Evolutionary conservation across 1,140 invertebrate species (phyloP).

Genomic region (Triops cancriformis): DNA sequence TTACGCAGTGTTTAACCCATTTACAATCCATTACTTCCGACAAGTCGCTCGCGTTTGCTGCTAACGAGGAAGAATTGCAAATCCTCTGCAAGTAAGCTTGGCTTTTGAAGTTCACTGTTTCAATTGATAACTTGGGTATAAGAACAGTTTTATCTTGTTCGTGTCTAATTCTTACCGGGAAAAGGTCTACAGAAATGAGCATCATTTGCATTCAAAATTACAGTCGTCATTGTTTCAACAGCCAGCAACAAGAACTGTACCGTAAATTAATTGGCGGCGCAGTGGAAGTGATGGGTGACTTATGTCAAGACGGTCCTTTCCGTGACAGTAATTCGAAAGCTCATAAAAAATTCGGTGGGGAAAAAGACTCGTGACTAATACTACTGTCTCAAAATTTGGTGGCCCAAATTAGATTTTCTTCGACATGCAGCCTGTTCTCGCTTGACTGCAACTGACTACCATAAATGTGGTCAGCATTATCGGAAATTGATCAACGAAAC

Average conservation of each 20-base stretch:
- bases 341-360: not conserved
- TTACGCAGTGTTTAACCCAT: constrained; percentile 20
- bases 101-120: not conserved
- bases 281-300: constrained; percentile 19
- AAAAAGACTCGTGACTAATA: not conserved
- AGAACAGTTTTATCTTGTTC: not conserved
- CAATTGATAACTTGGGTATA: not conserved
- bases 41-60: constrained; percentile 11
- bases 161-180: not conserved
- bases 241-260: constrained; percentile 7
- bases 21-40: constrained; percentile 17
- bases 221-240: constrained; percentile 14
- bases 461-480: constrained; percentile 7
- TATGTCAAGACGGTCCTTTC: constrained; percentile 19
- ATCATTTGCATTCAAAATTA: constrained; percentile 16
- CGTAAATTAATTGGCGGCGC: constrained; percentile 11
- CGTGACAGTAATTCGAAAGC: constrained; percentile 16
- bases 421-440: constrained; percentile 8
- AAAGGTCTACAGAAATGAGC: not conserved
- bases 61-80: constrained; percentile 16
- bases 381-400: not conserved
- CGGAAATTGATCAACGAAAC: not conserved
- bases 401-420: constrained; percentile 4
- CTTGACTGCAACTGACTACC: not conserved
- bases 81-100: constrained; percentile 15